Percentiles rank a stretch among this genome's conserved stretches.
Evolutionary conservation across 2,113 vertebrate species (phyloP).

Genomic region (Macroglossus sobrinus): DNA sequence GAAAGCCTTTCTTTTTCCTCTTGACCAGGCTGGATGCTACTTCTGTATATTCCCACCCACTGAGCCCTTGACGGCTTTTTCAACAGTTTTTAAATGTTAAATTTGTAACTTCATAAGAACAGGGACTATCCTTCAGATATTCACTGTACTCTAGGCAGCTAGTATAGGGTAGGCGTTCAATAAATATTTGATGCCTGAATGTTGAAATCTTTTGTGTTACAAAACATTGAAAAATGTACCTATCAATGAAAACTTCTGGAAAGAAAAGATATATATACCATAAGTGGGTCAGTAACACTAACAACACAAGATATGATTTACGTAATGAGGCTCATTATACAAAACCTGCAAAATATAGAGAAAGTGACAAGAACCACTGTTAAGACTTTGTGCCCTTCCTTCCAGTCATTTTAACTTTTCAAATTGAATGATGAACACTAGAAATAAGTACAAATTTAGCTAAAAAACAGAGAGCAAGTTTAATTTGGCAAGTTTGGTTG

Average conservation of each 20-base stretch:
- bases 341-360: neutral
- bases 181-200: neutral
- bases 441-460: neutral
- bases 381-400: neutral
- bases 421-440: neutral
- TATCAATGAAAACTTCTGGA: neutral
- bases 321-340: neutral
- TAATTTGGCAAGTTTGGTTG: neutral
- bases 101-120: constrained; percentile 15
- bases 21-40: neutral
- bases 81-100: constrained; percentile 13
- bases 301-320: neutral
- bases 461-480: neutral
- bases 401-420: neutral
- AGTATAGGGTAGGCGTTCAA: neutral
- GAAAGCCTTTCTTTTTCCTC: neutral
- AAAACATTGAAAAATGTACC: neutral
- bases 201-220: neutral
- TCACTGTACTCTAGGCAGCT: neutral
- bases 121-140: neutral
- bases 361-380: neutral
- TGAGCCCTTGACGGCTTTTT: neutral
- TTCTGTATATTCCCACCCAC: neutral
- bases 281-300: neutral
- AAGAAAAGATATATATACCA: neutral